phyloP scores from a whole-genome alignment of 2,797 vertebrate species.

The Peromyscus melanophrys region DNA sequence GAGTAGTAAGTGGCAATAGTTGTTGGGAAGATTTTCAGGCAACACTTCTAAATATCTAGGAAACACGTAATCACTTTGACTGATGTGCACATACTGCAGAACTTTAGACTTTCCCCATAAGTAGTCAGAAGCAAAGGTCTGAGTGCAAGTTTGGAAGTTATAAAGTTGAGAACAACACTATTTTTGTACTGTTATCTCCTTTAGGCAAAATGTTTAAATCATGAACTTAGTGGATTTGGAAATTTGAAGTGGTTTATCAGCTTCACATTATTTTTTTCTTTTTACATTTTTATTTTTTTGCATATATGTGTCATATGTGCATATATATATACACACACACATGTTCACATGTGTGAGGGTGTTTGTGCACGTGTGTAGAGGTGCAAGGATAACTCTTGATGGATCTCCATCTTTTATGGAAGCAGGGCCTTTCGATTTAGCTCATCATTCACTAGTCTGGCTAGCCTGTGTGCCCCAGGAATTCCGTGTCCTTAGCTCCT shows the following conservation, averaged over 20 bases:
- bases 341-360: background rate
- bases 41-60: background rate
- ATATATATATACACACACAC: too few species aligned
- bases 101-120: background rate
- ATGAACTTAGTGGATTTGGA: background rate
- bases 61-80: background rate
- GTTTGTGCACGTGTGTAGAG: background rate
- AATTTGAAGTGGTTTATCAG: conserved; percentile 40
- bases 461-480: background rate
- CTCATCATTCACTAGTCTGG: background rate
- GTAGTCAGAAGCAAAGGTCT: background rate
- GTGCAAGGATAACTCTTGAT: background rate
- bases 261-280: background rate
- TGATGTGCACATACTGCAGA: conserved; percentile 1
- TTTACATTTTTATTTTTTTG: background rate
- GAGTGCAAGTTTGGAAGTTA: conserved; percentile 70
- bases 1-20: conserved; percentile 21
- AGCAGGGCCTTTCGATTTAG: background rate
- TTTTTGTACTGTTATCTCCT: background rate
- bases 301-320: background rate
- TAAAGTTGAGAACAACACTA: conserved; percentile 43
- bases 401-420: background rate
- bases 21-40: background rate
- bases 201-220: conserved; percentile 40
- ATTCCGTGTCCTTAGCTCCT: background rate